These are phyloP conservation scores for Isurus oxyrinchus DNA, from an alignment of 2,113 vertebrate species.

Conservation along the genomic window DNA sequence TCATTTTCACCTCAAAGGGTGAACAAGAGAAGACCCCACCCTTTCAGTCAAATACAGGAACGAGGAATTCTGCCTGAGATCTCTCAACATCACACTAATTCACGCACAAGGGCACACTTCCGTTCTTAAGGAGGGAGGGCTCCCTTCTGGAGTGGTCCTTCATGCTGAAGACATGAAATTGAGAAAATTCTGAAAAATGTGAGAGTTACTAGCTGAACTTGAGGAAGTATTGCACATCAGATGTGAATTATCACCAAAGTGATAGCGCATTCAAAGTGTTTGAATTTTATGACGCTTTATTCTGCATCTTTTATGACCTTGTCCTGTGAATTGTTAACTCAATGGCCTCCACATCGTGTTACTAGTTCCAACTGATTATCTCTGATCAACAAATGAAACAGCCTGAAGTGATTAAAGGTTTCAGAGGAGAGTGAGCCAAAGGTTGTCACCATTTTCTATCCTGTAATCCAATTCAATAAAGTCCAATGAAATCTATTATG, in stretches of 20 bases:
- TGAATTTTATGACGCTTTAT: neutral
- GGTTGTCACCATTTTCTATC: neutral
- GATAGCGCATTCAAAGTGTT: too few relatives aligned
- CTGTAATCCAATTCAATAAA: neutral
- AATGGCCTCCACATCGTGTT: neutral
- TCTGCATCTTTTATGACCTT: neutral
- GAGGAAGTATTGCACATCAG: too few relatives aligned
- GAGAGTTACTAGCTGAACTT: neutral
- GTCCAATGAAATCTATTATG: neutral
- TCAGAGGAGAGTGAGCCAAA: neutral
- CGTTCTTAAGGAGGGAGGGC: too few relatives aligned
- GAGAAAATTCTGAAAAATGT: neutral
- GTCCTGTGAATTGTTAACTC: conserved; percentile 10
- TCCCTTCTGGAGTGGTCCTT: neutral
- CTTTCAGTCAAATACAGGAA: neutral
- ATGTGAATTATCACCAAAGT: neutral
- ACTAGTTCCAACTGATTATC: neutral
- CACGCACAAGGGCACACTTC: neutral
- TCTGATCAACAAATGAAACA: neutral
- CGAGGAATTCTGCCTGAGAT: neutral
- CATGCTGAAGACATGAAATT: neutral
- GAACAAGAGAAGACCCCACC: neutral
- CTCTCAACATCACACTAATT: neutral
- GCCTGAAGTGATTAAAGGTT: neutral
- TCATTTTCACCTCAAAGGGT: neutral